Percentiles rank a stretch among this genome's conserved stretches.
Evolutionary conservation across 1,140 invertebrate genomes (phyloP).

Genomic region (Sarcophaga bullata): DNA sequence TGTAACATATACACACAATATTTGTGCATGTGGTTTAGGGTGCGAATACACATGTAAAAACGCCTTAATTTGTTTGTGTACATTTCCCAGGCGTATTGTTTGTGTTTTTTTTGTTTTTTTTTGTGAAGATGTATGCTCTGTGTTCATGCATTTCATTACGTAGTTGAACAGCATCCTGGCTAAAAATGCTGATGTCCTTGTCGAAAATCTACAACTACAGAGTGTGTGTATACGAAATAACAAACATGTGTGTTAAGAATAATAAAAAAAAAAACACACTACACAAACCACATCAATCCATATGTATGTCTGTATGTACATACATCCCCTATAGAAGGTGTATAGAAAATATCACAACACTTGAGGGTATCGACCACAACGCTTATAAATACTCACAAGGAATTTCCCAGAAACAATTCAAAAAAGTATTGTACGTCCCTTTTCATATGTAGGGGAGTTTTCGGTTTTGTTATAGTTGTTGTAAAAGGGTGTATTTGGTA

Average conservation of each 20-base stretch:
- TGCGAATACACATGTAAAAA: neutral
- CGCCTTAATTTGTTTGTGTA: neutral
- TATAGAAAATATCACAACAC: neutral
- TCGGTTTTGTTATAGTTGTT: constrained; percentile 4
- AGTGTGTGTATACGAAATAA: constrained; percentile 57
- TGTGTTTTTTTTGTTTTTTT: no score
- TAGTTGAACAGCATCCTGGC: constrained; percentile 45
- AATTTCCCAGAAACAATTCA: no score
- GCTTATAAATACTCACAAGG: neutral
- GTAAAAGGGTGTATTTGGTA: constrained; percentile 23
- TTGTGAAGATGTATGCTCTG: no score
- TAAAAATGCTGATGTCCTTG: constrained; percentile 53
- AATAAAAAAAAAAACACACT: neutral
- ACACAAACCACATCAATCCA: neutral
- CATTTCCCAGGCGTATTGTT: no score
- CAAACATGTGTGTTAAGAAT: constrained; percentile 42
- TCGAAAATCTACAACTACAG: constrained; percentile 62
- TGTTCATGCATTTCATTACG: no score
- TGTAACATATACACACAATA: neutral
- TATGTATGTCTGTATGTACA: neutral
- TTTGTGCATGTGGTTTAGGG: no score
- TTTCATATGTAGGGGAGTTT: constrained; percentile 29
- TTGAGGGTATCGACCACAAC: neutral
- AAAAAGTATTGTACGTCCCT: neutral
- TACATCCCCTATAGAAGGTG: neutral